Evolutionary conservation across 2,888 invertebrate genomes (phyloP), one percentile per base, ranked within the genome.

Genomic region (Dolichomitus sp.): DNA sequence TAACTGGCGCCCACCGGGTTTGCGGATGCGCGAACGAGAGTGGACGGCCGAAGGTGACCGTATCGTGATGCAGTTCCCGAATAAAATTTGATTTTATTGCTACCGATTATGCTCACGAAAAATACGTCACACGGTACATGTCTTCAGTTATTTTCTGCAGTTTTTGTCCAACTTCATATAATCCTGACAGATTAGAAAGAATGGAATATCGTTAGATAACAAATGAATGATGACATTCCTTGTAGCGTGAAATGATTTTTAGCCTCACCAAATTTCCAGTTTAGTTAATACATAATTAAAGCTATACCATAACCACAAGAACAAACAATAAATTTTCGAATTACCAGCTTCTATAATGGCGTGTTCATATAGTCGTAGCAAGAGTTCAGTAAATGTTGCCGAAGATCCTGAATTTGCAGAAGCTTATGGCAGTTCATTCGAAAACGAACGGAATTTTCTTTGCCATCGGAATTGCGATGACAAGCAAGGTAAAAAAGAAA

Each of bases 351-450:
- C 40, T 11, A 70, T 30, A 45, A 72, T 50, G 66, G 42, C 33
- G 23, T 57, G 40, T 45, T 11, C 14, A 27, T 37, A 52, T 33
- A 45, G 17, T 14, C 70, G 3, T 45, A 40, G 37, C 23, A 30
- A 50, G 33, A 42, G 23, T 23, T 19, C 33, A 4, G 33, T 37
- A n/a, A 50, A 4, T 3, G n/a, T 7, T n/a, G 11, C 23, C 30
- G 42, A 70, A 17, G 50, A 54, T 11, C 0, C 27, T 1, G 37
- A 68, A 6, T 33, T 52, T 59, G 11, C 50, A 33, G 59, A 59
- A 66, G 23, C 48, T 23, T 66, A 59, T 33, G 65, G 70, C 40
- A 65, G 42, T 30, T 37, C 23, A 12, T 68, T 50, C 17, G 77
- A 77, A 9, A 48, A 50, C 1, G 75, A 81, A 30, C 33, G 40